Conservation (phyloP, 2,888 invertebrate species). For the Mechanitis mazaeus region DNA sequence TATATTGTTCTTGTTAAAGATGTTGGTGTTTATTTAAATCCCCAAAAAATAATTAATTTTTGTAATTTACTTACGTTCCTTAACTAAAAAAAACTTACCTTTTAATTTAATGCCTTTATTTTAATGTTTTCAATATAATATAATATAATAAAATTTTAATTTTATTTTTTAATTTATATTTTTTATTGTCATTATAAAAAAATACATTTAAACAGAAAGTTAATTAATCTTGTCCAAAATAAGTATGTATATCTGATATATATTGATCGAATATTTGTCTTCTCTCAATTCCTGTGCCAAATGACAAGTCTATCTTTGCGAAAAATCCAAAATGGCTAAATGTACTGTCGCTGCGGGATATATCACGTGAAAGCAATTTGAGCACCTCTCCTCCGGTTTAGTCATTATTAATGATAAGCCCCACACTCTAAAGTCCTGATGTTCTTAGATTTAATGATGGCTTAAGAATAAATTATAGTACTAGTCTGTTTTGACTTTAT, state of each 20-base stretch:
- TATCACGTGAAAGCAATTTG: conserved; percentile 73
- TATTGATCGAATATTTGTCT: background rate
- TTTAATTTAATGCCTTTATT: no score
- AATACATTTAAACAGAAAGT: no score
- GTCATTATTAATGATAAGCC: conserved; percentile 74
- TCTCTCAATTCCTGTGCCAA: background rate
- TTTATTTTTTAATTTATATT: no score
- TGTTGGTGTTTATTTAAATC: no score
- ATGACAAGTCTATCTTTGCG: conserved; percentile 31
- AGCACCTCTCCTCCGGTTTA: conserved; percentile 69
- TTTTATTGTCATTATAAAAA: no score
- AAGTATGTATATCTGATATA: background rate
- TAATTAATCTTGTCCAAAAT: no score
- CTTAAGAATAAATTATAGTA: conserved; percentile 5
- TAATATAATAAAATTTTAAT: no score
- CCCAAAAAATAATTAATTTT: no score
- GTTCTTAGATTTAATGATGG: background rate
- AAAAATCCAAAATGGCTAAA: conserved; percentile 70
- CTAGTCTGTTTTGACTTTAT: background rate
- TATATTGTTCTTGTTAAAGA: no score
- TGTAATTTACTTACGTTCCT: no score
- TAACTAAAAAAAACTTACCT: no score
- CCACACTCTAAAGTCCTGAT: conserved; percentile 61
- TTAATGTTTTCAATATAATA: no score
- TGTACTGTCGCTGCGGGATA: conserved; percentile 60